phyloP scores from a whole-genome alignment of 1,140 invertebrate species.

The Hestina assimilis region DNA sequence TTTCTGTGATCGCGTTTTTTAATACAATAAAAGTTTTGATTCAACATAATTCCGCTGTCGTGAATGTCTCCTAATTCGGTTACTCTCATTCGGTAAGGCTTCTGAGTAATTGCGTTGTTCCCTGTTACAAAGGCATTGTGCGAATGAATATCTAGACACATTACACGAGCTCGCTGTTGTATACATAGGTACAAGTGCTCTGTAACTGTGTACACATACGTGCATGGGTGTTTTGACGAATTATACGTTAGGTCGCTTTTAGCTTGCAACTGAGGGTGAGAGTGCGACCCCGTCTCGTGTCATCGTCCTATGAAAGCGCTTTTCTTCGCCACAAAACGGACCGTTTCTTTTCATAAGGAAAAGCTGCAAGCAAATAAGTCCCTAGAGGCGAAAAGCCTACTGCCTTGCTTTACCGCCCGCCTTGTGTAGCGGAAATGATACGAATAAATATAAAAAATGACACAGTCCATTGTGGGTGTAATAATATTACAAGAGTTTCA shows the following conservation, averaged over 20 bases:
- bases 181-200: conserved; percentile 28
- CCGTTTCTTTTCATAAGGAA: conserved; percentile 77
- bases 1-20: background rate
- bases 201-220: conserved; percentile 30
- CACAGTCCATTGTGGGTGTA: conserved; percentile 31
- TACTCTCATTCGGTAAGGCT: conserved; percentile 33
- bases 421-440: conserved; percentile 52
- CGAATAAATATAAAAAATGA: conserved; percentile 66
- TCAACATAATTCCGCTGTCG: conserved; percentile 15
- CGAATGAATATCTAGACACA: conserved; percentile 55
- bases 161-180: conserved; percentile 29
- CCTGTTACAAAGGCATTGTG: conserved; percentile 43
- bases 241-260: conserved; percentile 71
- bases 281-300: conserved; percentile 75
- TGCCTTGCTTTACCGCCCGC: conserved; percentile 57
- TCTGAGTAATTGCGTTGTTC: conserved; percentile 59
- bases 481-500: conserved; percentile 35
- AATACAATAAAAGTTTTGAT: conserved; percentile 13
- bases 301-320: conserved; percentile 77
- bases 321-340: conserved; percentile 76
- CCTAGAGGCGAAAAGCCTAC: conserved; percentile 71
- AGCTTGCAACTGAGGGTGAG: conserved; percentile 63
- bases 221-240: conserved; percentile 61
- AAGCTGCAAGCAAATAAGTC: conserved; percentile 75
- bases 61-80: conserved; percentile 35